Evolutionary conservation across 1,140 invertebrate species (phyloP), one percentile per base, ranked within the genome.

Genomic region (Halictus rubicundus): DNA sequence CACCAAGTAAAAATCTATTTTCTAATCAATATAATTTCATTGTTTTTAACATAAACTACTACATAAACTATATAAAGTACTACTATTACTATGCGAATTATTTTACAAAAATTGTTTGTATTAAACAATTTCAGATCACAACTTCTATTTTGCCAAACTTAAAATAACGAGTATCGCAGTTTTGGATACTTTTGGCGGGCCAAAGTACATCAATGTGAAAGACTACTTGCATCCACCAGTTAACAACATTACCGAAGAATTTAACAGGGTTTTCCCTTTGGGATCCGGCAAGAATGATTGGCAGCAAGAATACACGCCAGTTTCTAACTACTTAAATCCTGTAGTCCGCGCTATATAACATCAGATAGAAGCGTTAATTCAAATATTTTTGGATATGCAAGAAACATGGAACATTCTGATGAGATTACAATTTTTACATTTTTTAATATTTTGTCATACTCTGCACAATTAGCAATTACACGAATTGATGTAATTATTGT

Each of bases 111-210:
- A 60, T 49, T 60, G 14, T 61, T 2, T 65, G 37, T 2, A 25
- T 32, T 19, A 23, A 19, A 32, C 9, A 19, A 21, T 93, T 94
- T 25, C 89, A 97, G 96, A 94, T 87, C 97, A 97, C 90, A 88
- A 94, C 16, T 97, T 96, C 92, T 96, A 95, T 83, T 94, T 97
- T 27, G 96, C 95, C 2, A 96, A 96, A 89, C 80, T 97, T 84
- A 93, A 95, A 37, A 96, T 97, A 60, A 90, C 92, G 21, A 93
- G 96, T 82, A 95, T 97, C 66, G 94, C 93, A 25, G 94, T 97
- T 70, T 88, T 97, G 42, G 95, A 97, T 87, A 95, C 94, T 88
- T 97, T 97, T 88, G 97, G 97, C 12, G 96, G 96, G 16, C 95
- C 96, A 1, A 94, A 95, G 77, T 94, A 94, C 80, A 94, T 97